Percentiles rank a stretch among this genome's conserved stretches.
Evolutionary conservation across 2,888 invertebrate genomes (phyloP).

Genomic region (Anorthoa munda): DNA sequence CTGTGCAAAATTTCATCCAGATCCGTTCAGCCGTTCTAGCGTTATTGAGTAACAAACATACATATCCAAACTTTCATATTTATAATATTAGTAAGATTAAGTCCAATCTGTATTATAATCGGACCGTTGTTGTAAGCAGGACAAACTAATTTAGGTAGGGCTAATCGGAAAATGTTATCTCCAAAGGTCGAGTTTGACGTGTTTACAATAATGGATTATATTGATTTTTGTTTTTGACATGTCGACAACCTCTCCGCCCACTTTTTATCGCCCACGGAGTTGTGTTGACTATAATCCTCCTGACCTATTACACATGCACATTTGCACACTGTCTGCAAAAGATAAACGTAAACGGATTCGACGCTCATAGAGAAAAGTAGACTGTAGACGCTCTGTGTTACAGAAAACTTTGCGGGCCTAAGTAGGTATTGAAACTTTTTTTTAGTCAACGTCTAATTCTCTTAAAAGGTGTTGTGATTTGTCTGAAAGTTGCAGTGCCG

Average conservation of each 20-base stretch:
- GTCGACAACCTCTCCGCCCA: conserved; percentile 15
- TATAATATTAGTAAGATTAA: not conserved
- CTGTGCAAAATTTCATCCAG: too few relatives aligned
- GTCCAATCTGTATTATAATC: conserved; percentile 16
- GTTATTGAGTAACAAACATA: too few relatives aligned
- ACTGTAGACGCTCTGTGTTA: too few relatives aligned
- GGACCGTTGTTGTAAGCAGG: not conserved
- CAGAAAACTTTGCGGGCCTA: too few relatives aligned
- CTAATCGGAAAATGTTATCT: conserved; percentile 25
- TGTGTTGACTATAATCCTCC: conserved; percentile 5
- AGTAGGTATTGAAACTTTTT: not conserved
- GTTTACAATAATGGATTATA: conserved; percentile 13
- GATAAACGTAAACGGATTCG: too few relatives aligned
- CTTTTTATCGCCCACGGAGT: conserved; percentile 22
- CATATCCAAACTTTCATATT: too few relatives aligned
- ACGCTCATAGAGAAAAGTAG: too few relatives aligned
- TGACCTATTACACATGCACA: not conserved
- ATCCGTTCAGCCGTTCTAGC: too few relatives aligned
- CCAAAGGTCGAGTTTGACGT: conserved; percentile 30
- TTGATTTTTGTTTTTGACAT: conserved; percentile 18
- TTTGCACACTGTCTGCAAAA: not conserved
- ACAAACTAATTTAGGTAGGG: conserved; percentile 6
- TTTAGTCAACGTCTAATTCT: not conserved
- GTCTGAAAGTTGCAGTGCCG: not conserved
- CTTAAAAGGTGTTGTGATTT: not conserved